Base-by-base conservation (phyloP, 37 sponge, comb jelly and placozoan genomes). In the Tethya wilhelma region DNA sequence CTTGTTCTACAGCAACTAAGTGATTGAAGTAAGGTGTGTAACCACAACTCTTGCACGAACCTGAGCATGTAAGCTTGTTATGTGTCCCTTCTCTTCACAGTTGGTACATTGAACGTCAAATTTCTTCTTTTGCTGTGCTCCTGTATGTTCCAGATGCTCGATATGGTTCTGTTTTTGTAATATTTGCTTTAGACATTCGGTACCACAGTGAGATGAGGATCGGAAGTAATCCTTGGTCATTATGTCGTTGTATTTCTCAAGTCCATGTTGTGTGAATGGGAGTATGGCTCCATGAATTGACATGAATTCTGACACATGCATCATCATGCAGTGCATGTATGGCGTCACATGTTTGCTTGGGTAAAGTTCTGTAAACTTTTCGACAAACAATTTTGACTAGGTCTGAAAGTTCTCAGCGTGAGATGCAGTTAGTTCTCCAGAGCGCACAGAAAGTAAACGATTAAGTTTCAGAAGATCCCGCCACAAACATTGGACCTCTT, bases 301-400 rank as follows among this genome's bases (percentile, higher is more conserved):
- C 60, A 60, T 59, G n/a, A 77, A 60, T 34, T 77, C 77, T 37
- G 41, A 23, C 9, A 77, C 77, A 38, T 77, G 77, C 62, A 59
- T 41, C 63, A 41, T 60, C 77, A 77, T 77, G 39, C 60, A 38
- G 38, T 77, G 77, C 77, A 77, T 59, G 29, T 77, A 77, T 37
- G 77, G 77, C 5, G 64, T 59, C 26, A 77, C 42, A 39, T 38
- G 14, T 5, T 69, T 69, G 2, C 43, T 5, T 5, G 42, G 42
- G 25, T 39, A 69, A 2, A 69, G 6, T 25, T 66, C 67, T 4
- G 31, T 34, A 66, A 66, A 66, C 23, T 42, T 26, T 8, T 44
- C 29, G 14, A 79, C 79, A 36, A 55, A 79, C 19, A 17, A 28
- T 66, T 79, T 79, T 2, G 68, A 39, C 0, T 1, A 1, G 5